Base-by-base conservation (phyloP, 2,888 invertebrate species). In the Pyralis farinalis region DNA sequence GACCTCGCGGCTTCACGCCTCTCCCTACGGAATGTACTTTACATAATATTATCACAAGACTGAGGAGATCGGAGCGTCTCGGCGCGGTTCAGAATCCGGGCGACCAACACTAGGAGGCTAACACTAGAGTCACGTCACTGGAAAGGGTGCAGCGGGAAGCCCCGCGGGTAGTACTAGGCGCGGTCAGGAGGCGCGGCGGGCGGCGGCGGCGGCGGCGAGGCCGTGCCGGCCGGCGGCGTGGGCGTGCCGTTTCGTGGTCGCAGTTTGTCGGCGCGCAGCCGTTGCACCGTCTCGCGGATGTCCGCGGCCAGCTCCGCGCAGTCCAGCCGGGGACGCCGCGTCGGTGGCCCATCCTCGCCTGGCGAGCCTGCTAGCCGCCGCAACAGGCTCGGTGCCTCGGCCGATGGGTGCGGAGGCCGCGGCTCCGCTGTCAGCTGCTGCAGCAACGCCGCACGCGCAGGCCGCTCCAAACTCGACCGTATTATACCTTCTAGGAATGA, bases 401-500 rank as follows among this genome's bases (percentile, higher is more conserved):
- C 49, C 34, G 50, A 54, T 21, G 64, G 53, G 42, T 52, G 46
- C 12, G 72, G 68, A 7, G 72, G 63, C 22, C 65, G 57, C 41
- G 62, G 59, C 55, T 74, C 76, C 10, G 53, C 69, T 38, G 74
- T 70, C 59, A 76, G 56, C 49, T 78, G 75, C 72, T 76, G 78
- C 66, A 83, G 63, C 53, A 80, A 51, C 52, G 80, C 79, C 12
- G 71, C 75, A 1, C 71, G 73, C 42, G 25, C 25, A 3, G 87
- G 88, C 68, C 90, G 91, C 73, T 95, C 95, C 47, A 96, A 86
- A 54, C 94, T 94, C 53, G 95, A 95, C 58, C 95, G 90, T 55
- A 96, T 96, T 59, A 96, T 94, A 37, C 95, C 96, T 68, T 96
- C 95, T 37, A 96, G 89, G 72, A 96, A 95, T n/a, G 95, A 94